Base-by-base conservation (phyloP, 2,888 invertebrate species). In the Standfussiana lucernea region DNA sequence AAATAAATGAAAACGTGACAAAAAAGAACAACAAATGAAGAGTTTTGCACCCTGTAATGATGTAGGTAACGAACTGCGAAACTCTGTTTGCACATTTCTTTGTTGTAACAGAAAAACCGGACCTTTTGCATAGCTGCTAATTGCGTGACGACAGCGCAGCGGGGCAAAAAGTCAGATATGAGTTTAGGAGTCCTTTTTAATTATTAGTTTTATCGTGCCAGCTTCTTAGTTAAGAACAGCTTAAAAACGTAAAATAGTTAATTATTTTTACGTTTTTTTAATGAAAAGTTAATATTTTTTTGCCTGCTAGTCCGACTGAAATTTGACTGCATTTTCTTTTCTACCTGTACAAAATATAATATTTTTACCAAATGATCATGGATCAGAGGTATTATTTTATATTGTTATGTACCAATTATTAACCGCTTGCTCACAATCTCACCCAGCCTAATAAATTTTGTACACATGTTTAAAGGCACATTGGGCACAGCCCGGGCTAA, bases 31-130 rank as follows among this genome's bases (percentile, higher is more conserved):
- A 79, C 77, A 87, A 85, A 82, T 82, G 69, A 82, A 84, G 82
- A 87, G 85, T 85, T 85, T 87, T 80, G 77, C 84, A 85, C 85
- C 77, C 78, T 84, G 77, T 84, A 84, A 87, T 88, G 79, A 86
- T 78, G 79, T 80, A 75, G 70, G 80, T 67, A 84, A 87, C 80
- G 76, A 83, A 82, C 77, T 80, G 86, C 53, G 72, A 79, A 84
- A 87, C 81, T 81, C 85, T 87, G 82, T 88, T 85, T 81, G 73
- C 72, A 77, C 77, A 80, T 80, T 75, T 82, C 84, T 88, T 86
- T 86, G 75, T 86, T 84, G 71, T 61, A 77, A 77, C 77, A 80
- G 68, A 79, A 76, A 72, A 82, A 77, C 72, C 68, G 71, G 69
- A 77, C 71, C 66, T 79, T 82, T 76, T 77, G 69, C 64, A 75